Evolutionary conservation across 2,797 vertebrate genomes (phyloP), one percentile per base, ranked within the genome.

Genomic region (Psittacula echo): DNA sequence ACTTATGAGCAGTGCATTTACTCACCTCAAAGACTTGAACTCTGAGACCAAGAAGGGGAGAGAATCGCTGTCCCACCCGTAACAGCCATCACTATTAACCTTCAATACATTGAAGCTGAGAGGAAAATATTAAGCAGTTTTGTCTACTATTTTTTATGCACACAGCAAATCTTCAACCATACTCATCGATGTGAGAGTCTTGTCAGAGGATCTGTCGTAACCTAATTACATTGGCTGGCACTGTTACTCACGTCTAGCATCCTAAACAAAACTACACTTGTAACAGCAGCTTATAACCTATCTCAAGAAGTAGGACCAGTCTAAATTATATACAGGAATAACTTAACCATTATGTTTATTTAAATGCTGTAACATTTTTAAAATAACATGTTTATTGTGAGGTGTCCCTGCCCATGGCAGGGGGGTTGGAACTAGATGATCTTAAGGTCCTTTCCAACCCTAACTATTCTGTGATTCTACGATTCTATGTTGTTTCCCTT

Each of bases 21-120:
- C 27, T 10, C 34, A 70, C n/a, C 47, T 53, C 18, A 76, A 81
- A 16, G 44, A 51, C 41, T 34, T 32, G 16, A 54, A 41, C 56
- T 79, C 20, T 9, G 21, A 73, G 32, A 76, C 17, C 61, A 87
- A 39, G 30, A 88, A 51, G 9, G 17, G 18, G 26, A 66, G 37
- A 90, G 41, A 92, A 74, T 0, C 70, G 47, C 48, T 77, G 44
- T 24, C 65, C 54, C 26, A 91, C 7, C 66, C 42, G 1, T 32
- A 86, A 81, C 8, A 60, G 67, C 3, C 7, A 60, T 10, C 41
- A 20, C 29, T 73, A 61, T 29, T 21, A 76, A 21, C 51, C 34
- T 66, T 58, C 39, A 50, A 47, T 18, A 81, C 0, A 0, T 9
- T 1, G 2, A 84, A 81, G 41, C n/a, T 19, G 10, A 87, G 26